These are phyloP conservation scores for Rhea pennata DNA, from an alignment of 2,113 vertebrate genomes.

Conservation along the genomic window DNA sequence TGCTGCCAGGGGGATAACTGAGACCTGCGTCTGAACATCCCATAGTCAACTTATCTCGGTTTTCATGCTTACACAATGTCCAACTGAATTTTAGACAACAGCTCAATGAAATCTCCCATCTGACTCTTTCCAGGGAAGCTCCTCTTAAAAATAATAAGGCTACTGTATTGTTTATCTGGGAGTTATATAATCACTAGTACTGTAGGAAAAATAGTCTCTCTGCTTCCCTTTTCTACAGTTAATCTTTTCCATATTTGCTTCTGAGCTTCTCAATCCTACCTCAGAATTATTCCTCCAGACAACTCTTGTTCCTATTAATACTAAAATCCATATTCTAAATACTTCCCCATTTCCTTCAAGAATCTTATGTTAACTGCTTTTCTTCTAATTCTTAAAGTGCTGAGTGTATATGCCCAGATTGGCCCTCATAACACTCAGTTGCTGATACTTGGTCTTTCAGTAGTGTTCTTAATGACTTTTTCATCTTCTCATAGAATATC, in stretches of 20 bases:
- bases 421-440: accelerated
- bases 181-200: neutral
- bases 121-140: neutral
- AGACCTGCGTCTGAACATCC: neutral
- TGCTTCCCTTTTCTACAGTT: neutral
- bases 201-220: neutral
- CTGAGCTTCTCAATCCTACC: neutral
- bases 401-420: neutral
- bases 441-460: neutral
- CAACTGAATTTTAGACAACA: neutral
- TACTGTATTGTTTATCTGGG: neutral
- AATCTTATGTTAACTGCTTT: neutral
- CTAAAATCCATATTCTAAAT: neutral
- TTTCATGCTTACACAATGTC: neutral
- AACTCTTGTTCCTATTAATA: neutral
- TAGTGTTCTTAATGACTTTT: neutral
- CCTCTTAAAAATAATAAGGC: neutral
- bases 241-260: neutral
- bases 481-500: neutral
- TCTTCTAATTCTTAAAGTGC: neutral
- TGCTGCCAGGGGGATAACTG: accelerated
- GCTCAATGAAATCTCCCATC: neutral
- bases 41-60: neutral
- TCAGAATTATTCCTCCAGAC: neutral
- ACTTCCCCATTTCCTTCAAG: neutral